Conservation (phyloP, 2,888 invertebrate genomes). For the Noctua comes region DNA sequence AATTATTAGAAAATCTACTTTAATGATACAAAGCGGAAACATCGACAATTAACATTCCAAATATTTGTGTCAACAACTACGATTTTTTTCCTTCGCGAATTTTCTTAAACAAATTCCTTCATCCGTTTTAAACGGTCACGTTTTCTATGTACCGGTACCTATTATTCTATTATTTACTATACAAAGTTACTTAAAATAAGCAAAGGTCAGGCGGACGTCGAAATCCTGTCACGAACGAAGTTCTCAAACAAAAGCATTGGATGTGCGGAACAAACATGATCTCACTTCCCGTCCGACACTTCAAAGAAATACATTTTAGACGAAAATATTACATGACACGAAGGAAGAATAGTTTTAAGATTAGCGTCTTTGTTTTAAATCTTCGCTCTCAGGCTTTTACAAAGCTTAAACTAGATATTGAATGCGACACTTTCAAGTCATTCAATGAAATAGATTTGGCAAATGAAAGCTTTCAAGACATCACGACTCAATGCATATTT, state of each 20-base stretch:
- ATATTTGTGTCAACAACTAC: slow-evolving; percentile 6
- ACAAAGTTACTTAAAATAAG: slow-evolving; percentile 66
- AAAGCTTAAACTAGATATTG: neutral
- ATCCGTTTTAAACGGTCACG: slow-evolving; percentile 58
- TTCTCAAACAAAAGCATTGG: slow-evolving; percentile 67
- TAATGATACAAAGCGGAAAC: slow-evolving; percentile 8
- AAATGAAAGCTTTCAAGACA: neutral
- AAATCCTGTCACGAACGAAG: slow-evolving; percentile 67
- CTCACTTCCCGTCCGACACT: slow-evolving; percentile 68
- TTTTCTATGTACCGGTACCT: slow-evolving; percentile 50
- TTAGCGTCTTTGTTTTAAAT: slow-evolving; percentile 27
- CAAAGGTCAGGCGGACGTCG: slow-evolving; percentile 68
- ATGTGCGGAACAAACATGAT: slow-evolving; percentile 74
- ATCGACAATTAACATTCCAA: neutral
- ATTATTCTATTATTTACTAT: slow-evolving; percentile 69
- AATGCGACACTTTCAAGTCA: slow-evolving; percentile 1
- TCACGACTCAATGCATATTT: neutral
- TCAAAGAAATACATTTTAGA: slow-evolving; percentile 64
- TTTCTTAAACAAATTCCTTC: slow-evolving; percentile 21
- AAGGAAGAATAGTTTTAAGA: slow-evolving; percentile 26
- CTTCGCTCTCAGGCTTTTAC: neutral
- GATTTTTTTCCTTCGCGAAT: slow-evolving; percentile 19
- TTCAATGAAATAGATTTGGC: neutral
- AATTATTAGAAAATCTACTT: neutral
- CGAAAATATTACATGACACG: slow-evolving; percentile 45